Conservation (phyloP, 2,113 vertebrate species). For the Scomber colias region DNA sequence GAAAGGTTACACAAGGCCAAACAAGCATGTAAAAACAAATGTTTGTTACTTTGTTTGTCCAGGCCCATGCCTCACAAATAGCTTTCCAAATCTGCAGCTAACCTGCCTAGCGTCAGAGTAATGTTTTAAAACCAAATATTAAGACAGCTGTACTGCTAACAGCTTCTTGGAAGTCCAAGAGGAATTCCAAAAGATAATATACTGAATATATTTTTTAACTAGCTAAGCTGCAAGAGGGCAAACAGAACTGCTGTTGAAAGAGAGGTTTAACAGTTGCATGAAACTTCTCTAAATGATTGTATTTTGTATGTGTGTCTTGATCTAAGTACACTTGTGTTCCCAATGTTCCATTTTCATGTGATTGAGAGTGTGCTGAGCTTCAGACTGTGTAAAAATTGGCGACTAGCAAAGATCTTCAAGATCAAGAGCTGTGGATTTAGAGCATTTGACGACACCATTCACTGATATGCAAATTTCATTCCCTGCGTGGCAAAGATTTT, state of each 20-base stretch:
- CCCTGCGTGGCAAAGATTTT: conserved; percentile 24
- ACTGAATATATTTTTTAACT: conserved; percentile 48
- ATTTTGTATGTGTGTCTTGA: conserved; percentile 25
- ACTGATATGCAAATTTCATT: conserved; percentile 65
- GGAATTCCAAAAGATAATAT: conserved; percentile 62
- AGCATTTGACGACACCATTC: conserved; percentile 56
- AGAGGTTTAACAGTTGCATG: conserved; percentile 24
- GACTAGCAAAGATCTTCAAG: conserved; percentile 57
- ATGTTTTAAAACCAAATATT: conserved; percentile 42
- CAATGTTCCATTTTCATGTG: conserved; percentile 37
- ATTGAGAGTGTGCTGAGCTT: conserved; percentile 45
- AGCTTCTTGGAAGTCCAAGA: conserved; percentile 47
- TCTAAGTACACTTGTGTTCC: conserved; percentile 27
- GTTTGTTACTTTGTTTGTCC: conserved; percentile 28
- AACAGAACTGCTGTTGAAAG: conserved; percentile 46
- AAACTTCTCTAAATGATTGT: conserved; percentile 32
- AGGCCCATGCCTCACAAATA: conserved; percentile 17
- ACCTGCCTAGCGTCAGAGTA: background rate
- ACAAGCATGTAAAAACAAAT: conserved; percentile 32
- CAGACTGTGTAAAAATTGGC: conserved; percentile 47
- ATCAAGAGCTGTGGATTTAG: conserved; percentile 65
- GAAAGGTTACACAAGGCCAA: conserved; percentile 37
- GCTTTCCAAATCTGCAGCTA: conserved; percentile 11
- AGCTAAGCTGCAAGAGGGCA: conserved; percentile 21
- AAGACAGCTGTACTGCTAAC: conserved; percentile 46